Conservation (phyloP, 37 sponge, comb jelly and placozoan genomes). For the Lycopodina hypogea region DNA sequence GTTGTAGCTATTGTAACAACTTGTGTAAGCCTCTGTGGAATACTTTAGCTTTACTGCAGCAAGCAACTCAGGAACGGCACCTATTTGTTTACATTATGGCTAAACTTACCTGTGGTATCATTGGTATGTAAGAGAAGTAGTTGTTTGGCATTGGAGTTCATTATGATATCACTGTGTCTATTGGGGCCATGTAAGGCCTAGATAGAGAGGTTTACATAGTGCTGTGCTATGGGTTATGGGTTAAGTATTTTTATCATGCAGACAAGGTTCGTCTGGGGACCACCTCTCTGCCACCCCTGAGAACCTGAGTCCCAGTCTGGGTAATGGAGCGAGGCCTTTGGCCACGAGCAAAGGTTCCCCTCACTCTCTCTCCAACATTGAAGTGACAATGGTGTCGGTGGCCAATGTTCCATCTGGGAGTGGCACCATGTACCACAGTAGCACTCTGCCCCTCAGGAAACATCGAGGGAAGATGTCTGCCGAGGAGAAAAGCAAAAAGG, state of each 20-base stretch:
- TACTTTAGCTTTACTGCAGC: too few relatives aligned
- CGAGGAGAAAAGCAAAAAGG: conserved; percentile 61
- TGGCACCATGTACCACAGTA: conserved; percentile 37
- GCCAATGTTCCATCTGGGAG: neutral
- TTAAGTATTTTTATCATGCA: neutral
- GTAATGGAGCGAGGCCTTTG: neutral
- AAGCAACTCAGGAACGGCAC: too few relatives aligned
- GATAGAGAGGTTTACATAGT: too few relatives aligned
- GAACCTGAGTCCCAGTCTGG: conserved; percentile 28
- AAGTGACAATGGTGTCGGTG: neutral
- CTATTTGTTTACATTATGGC: too few relatives aligned
- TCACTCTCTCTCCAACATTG: conserved; percentile 7
- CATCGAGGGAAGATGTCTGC: conserved; percentile 5
- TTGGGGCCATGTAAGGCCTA: too few relatives aligned
- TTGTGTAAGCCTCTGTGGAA: too few relatives aligned
- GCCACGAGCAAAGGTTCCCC: neutral
- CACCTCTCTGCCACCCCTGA: conserved; percentile 52
- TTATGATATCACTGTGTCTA: too few relatives aligned
- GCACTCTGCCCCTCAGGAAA: conserved; percentile 52
- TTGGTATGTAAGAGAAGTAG: too few relatives aligned
- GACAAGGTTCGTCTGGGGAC: conserved; percentile 63
- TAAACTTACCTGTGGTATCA: too few relatives aligned
- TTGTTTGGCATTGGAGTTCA: too few relatives aligned
- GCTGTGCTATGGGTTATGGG: too few relatives aligned
- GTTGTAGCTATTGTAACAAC: too few relatives aligned